These are phyloP conservation scores for Craterocephalus amniculus DNA, from an alignment of 2,797 vertebrate genomes.

Conservation along the genomic window DNA sequence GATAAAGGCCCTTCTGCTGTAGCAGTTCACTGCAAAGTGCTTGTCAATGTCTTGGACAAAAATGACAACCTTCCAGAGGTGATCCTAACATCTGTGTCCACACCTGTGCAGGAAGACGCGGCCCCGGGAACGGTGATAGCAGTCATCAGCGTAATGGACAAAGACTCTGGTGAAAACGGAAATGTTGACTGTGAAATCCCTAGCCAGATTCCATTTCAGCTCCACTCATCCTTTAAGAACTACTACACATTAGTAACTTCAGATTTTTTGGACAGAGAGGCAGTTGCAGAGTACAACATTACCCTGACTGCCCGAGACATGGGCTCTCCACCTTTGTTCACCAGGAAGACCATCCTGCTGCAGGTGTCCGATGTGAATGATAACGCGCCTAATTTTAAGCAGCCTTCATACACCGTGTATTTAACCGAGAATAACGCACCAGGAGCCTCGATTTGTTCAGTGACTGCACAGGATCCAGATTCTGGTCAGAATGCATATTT, in stretches of 20 bases:
- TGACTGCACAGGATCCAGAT: slow-evolving; percentile 87
- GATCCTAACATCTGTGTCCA: slow-evolving; percentile 89
- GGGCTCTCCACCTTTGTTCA: slow-evolving; percentile 86
- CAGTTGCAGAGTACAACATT: slow-evolving; percentile 82
- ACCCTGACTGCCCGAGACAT: slow-evolving; percentile 87
- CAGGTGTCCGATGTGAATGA: slow-evolving; percentile 91
- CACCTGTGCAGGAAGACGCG: slow-evolving; percentile 90
- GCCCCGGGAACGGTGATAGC: slow-evolving; percentile 89
- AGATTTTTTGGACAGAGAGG: slow-evolving; percentile 87
- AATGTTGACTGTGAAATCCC: slow-evolving; percentile 88
- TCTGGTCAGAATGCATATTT: slow-evolving; percentile 88
- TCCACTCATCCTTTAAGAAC: slow-evolving; percentile 90
- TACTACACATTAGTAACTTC: slow-evolving; percentile 92
- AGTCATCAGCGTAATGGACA: slow-evolving; percentile 89
- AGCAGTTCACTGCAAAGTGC: slow-evolving; percentile 90
- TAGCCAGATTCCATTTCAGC: slow-evolving; percentile 84
- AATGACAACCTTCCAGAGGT: slow-evolving; percentile 93
- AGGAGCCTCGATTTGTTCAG: slow-evolving; percentile 89
- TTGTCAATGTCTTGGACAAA: slow-evolving; percentile 89
- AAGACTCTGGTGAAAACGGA: slow-evolving; percentile 89
- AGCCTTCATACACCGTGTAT: slow-evolving; percentile 89
- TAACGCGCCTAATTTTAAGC: slow-evolving; percentile 87
- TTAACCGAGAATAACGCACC: slow-evolving; percentile 91
- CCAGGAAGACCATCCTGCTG: slow-evolving; percentile 82
- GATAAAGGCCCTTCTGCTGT: slow-evolving; percentile 90